Conservation (phyloP, 2,113 vertebrate genomes). For the Nannobrachium achirus region DNA sequence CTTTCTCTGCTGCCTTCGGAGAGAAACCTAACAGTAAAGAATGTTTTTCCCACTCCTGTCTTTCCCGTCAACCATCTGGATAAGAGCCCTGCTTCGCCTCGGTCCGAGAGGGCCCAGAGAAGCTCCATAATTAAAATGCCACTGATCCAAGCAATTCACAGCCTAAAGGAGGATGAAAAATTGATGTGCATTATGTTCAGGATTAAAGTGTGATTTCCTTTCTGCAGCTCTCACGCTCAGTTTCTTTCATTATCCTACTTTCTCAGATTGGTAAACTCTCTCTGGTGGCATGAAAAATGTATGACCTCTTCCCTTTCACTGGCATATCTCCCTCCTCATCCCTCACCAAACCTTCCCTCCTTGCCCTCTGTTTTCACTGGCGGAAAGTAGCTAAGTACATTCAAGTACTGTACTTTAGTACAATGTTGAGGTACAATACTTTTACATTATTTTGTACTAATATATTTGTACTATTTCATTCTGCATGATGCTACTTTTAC, state of each 20-base stretch:
- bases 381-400: too few relatives aligned
- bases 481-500: too few relatives aligned
- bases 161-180: constrained; percentile 58
- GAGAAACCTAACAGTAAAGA: neutral
- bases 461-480: too few relatives aligned
- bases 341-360: neutral
- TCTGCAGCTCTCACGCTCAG: constrained; percentile 10
- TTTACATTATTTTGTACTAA: too few relatives aligned
- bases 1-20: neutral
- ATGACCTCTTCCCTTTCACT: constrained; percentile 48
- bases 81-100: constrained; percentile 17
- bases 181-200: constrained; percentile 47
- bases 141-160: constrained; percentile 46
- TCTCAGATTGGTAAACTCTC: constrained; percentile 39
- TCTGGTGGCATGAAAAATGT: constrained; percentile 53
- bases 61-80: constrained; percentile 28
- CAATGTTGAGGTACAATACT: too few relatives aligned
- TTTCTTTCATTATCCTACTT: constrained; percentile 31
- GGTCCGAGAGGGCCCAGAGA: constrained; percentile 39
- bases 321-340: constrained; percentile 13
- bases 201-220: constrained; percentile 45
- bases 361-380: constrained; percentile 38
- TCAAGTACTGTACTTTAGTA: too few relatives aligned
- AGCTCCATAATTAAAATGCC: constrained; percentile 60
- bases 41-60: constrained; percentile 2